These are phyloP conservation scores for Drosophila malerkotliana DNA, from an alignment of 1,140 invertebrate species.

Conservation along the genomic window DNA sequence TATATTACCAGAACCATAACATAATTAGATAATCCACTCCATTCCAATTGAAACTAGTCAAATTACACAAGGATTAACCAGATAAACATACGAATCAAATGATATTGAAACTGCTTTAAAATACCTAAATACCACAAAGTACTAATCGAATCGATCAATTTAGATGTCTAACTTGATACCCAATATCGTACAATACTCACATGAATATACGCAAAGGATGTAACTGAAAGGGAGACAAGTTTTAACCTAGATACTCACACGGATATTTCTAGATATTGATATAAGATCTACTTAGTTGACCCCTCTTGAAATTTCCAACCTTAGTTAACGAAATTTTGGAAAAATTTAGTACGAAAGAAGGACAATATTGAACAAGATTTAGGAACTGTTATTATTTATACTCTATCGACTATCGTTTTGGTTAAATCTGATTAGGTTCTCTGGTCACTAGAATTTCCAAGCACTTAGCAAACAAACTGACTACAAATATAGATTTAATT, in stretches of 20 bases:
- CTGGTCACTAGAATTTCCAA: slow-evolving; percentile 41
- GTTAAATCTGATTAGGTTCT: slow-evolving; percentile 19
- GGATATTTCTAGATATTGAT: slow-evolving; percentile 29
- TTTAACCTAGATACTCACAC: slow-evolving; percentile 31
- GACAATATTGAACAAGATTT: slow-evolving; percentile 56
- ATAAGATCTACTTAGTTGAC: slow-evolving; percentile 13
- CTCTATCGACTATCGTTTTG: slow-evolving; percentile 20
- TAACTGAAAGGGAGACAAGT: slow-evolving; percentile 21
- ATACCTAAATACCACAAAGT: slow-evolving; percentile 47
- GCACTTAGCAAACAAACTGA: slow-evolving; percentile 30
- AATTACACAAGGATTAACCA: slow-evolving; percentile 44
- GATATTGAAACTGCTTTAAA: slow-evolving; percentile 45
- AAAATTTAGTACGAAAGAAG: slow-evolving; percentile 46
- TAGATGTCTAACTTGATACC: slow-evolving; percentile 60
- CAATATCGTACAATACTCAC: slow-evolving; percentile 45
- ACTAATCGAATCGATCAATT: slow-evolving; percentile 47
- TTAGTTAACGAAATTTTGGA: slow-evolving; percentile 41
- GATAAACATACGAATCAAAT: slow-evolving; percentile 30
- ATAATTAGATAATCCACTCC: slow-evolving; percentile 35
- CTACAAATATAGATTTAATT: slow-evolving; percentile 41
- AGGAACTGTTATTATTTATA: slow-evolving; percentile 28
- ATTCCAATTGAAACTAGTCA: slow-evolving; percentile 57
- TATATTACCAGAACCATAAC: slow-evolving; percentile 38
- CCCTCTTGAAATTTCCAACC: slow-evolving; percentile 5
- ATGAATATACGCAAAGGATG: slow-evolving; percentile 29